Conservation (phyloP, 2,888 invertebrate species). For the Podotricha telesiphe region DNA sequence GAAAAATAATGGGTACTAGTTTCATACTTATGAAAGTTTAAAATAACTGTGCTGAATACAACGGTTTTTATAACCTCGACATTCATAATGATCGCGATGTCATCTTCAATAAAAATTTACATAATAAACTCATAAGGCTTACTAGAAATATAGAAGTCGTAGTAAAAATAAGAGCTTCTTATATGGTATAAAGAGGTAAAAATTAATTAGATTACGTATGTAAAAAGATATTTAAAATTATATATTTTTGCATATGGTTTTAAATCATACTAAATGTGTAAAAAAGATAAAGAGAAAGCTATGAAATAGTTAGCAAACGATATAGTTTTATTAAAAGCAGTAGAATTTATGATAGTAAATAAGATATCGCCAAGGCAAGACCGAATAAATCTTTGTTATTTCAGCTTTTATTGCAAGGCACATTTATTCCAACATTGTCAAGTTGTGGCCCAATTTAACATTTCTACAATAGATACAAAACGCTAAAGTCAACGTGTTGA, state of each 20-base stretch:
- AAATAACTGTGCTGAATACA: slow-evolving; percentile 18
- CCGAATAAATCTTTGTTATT: slow-evolving; percentile 18
- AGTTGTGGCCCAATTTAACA: slow-evolving; percentile 31
- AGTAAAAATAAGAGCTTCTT: not conserved
- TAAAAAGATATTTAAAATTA: too few species aligned
- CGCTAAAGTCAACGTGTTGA: slow-evolving; percentile 35
- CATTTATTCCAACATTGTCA: slow-evolving; percentile 36
- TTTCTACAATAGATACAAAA: slow-evolving; percentile 39
- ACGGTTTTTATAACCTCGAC: slow-evolving; percentile 28
- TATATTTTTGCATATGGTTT: too few species aligned
- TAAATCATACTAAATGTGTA: too few species aligned
- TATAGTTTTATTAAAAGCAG: slow-evolving; percentile 3
- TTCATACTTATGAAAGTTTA: not conserved
- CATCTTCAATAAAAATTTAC: slow-evolving; percentile 34
- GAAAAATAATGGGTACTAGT: not conserved
- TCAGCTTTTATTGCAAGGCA: slow-evolving; percentile 31
- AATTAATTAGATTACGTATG: too few species aligned
- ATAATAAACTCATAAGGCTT: slow-evolving; percentile 28
- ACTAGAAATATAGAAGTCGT: not conserved
- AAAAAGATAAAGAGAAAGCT: too few species aligned
- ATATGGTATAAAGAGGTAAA: too few species aligned
- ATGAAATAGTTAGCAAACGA: too few species aligned
- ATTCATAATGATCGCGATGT: slow-evolving; percentile 22
- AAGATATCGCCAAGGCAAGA: slow-evolving; percentile 20
- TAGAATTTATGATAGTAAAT: slow-evolving; percentile 8